Percentiles rank a stretch among this genome's conserved stretches.
Conservation (phyloP, 1,140 invertebrate species). For the Diachasma alloeum region DNA sequence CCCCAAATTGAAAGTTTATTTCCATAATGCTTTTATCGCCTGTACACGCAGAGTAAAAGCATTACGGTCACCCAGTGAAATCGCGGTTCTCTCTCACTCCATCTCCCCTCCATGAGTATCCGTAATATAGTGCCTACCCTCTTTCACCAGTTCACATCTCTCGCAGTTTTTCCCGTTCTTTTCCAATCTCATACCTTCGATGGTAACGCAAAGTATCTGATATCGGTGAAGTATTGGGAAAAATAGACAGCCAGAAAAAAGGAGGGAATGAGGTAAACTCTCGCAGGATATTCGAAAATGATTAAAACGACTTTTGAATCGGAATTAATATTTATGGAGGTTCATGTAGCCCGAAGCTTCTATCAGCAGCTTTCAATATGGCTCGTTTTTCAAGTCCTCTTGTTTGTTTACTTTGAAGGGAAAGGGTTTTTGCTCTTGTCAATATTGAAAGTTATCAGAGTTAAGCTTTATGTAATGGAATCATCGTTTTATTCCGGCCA, state of each 20-base stretch:
- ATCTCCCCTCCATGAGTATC: background rate
- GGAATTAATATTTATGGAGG: background rate
- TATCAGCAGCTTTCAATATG: background rate
- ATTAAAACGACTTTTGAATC: background rate
- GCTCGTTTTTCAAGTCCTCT: background rate
- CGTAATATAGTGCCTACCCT: background rate
- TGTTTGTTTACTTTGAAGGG: background rate
- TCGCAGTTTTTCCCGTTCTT: background rate
- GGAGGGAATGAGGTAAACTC: background rate
- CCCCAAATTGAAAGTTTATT: conserved; percentile 7
- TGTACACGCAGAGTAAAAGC: background rate
- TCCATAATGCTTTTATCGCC: conserved; percentile 4
- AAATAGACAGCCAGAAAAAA: background rate
- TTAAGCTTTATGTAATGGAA: background rate
- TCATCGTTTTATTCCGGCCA: background rate
- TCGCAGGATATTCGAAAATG: background rate
- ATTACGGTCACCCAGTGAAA: conserved; percentile 4
- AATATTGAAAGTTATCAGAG: background rate
- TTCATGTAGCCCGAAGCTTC: background rate
- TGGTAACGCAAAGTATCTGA: background rate
- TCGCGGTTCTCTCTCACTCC: background rate
- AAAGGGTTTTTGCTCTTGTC: background rate
- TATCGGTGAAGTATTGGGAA: background rate
- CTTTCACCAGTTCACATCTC: background rate
- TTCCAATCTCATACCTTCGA: background rate